Evolutionary conservation across 1,140 invertebrate genomes (phyloP), one percentile per base, ranked within the genome.

Genomic region (Sitobion miscanthi): DNA sequence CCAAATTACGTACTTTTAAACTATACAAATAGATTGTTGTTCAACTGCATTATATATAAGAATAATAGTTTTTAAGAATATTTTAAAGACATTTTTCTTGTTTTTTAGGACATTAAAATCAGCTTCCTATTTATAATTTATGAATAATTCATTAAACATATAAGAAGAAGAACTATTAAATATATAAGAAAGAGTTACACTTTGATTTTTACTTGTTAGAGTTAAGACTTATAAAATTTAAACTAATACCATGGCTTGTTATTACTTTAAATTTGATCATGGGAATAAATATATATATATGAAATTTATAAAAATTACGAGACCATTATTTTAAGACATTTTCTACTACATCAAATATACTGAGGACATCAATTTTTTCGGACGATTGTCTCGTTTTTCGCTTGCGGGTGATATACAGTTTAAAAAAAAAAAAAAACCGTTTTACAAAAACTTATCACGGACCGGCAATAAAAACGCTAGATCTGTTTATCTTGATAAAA

Each of bases 401-500:
- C 62, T 57, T 57, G 42, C 35, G 77, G 82, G 47, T 93, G 91
- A 93, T 93, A 93, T 93, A 93, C 47, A 54, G 77, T 86, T 86
- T 35, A 35, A 35, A 35, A 35, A 14, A 90, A 42, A 45, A 47
- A 47, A 82, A 92, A 83, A 83, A 83, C 42, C 91, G 82, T 93
- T 93, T 93, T 93, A 93, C 91, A 85, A 86, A 93, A 93, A 93
- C 91, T 93, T 93, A 93, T 93, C 91, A 93, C 91, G 91, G 91
- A 93, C 91, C 25, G 82, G 91, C 91, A 93, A 93, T 93, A 93
- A 93, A 93, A 93, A 93, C 77, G 91, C 82, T 93, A 93, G 91
- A 93, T 93, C 91, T 93, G 91, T 93, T 93, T 93, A 93, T 93
- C 91, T 93, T 93, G 91, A 93, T 93, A 93, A 93, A 93, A 93